Evolutionary conservation across 2,888 invertebrate genomes (phyloP).

Genomic region (Lasioglossum leucozonium): DNA sequence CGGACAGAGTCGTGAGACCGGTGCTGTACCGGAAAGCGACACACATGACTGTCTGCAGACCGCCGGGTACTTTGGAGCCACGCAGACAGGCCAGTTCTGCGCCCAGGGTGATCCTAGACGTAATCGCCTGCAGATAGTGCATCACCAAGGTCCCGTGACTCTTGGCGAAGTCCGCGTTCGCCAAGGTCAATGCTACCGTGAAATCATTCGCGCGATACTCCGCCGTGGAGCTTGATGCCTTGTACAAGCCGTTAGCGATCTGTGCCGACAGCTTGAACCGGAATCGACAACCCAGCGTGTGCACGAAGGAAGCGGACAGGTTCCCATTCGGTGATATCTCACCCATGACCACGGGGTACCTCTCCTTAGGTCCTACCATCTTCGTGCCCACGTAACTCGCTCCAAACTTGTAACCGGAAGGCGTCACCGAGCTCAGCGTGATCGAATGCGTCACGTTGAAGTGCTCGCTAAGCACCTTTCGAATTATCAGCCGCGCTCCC

Average conservation of each 20-base stretch:
- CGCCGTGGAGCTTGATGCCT: constrained; percentile 71
- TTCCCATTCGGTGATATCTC: constrained; percentile 80
- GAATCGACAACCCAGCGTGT: constrained; percentile 79
- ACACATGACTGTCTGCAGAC: constrained; percentile 76
- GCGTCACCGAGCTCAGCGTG: constrained; percentile 75
- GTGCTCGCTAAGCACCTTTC: constrained; percentile 77
- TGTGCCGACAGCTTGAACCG: constrained; percentile 78
- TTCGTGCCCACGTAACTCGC: constrained; percentile 78
- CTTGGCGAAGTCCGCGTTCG: constrained; percentile 74
- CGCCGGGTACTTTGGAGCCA: constrained; percentile 70
- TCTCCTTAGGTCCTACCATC: constrained; percentile 75
- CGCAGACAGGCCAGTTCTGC: constrained; percentile 78
- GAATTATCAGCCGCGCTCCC: constrained; percentile 76
- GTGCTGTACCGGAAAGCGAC: constrained; percentile 84
- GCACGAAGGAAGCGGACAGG: constrained; percentile 76
- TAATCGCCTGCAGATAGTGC: constrained; percentile 81
- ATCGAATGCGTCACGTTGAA: constrained; percentile 78
- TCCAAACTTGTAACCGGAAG: constrained; percentile 81
- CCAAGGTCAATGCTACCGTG: constrained; percentile 76
- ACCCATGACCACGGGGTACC: constrained; percentile 78
- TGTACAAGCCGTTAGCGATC: constrained; percentile 72
- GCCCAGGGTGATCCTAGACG: constrained; percentile 80
- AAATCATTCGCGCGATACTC: constrained; percentile 82
- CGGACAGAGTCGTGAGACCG: constrained; percentile 89
- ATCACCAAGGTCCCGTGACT: constrained; percentile 77